A percentile compares a stretch with the other conserved stretches of the same genome.
Conservation (phyloP, 2,888 invertebrate species). For the Notodonta ziczac region DNA sequence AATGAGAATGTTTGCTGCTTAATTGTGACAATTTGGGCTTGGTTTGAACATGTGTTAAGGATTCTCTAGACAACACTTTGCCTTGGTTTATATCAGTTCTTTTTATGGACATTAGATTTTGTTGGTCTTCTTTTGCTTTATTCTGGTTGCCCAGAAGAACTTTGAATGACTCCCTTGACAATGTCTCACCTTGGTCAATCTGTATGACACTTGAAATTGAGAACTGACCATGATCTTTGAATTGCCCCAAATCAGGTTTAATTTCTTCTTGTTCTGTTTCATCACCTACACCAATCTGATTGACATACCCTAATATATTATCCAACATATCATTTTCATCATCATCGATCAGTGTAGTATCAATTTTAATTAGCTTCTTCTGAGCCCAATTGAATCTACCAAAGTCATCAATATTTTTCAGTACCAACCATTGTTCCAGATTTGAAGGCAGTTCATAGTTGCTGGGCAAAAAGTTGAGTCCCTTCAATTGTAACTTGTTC, state of each 20-base stretch:
- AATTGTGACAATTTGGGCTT: constrained; percentile 23
- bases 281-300: constrained; percentile 53
- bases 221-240: constrained; percentile 13
- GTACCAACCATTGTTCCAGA: constrained; percentile 76
- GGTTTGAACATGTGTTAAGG: constrained; percentile 24
- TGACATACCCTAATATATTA: constrained; percentile 66
- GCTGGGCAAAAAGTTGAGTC: constrained; percentile 75
- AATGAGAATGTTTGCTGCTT: constrained; percentile 47
- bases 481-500: constrained; percentile 67
- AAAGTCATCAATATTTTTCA: constrained; percentile 72
- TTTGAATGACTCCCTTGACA: constrained; percentile 57
- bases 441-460: constrained; percentile 72
- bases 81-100: constrained; percentile 3
- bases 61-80: constrained; percentile 19
- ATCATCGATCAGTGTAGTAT: constrained; percentile 46
- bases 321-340: constrained; percentile 56
- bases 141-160: constrained; percentile 15
- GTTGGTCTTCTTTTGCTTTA: neutral
- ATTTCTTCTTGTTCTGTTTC: constrained; percentile 21
- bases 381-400: constrained; percentile 69
- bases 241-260: neutral
- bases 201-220: constrained; percentile 16
- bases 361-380: constrained; percentile 50
- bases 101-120: neutral
- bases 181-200: constrained; percentile 53